Conservation (phyloP, 2,888 invertebrate genomes). For the Crocallis elinguaria region DNA sequence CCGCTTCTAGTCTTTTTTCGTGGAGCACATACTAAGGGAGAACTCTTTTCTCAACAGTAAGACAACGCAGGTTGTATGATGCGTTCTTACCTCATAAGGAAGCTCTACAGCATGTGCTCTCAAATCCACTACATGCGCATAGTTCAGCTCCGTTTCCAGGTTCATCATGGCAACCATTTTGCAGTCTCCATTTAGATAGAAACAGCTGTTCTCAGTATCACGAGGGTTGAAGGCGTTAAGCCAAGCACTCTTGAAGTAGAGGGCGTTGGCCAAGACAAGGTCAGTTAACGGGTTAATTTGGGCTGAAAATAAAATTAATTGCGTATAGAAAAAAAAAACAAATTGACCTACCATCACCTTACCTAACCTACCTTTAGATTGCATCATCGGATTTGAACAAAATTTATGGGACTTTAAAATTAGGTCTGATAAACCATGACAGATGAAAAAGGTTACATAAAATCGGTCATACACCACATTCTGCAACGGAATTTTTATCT, state of each 20-base stretch:
- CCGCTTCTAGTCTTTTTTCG: too few relatives aligned
- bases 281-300: slow-evolving; percentile 74
- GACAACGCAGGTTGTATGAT: not conserved
- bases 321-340: not conserved
- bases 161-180: slow-evolving; percentile 86
- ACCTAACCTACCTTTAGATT: too few relatives aligned
- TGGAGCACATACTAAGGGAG: too few relatives aligned
- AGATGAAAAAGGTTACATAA: too few relatives aligned
- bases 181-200: slow-evolving; percentile 76
- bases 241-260: slow-evolving; percentile 89
- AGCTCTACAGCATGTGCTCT: slow-evolving; percentile 87
- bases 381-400: too few relatives aligned
- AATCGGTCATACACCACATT: too few relatives aligned
- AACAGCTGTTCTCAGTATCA: slow-evolving; percentile 80
- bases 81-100: slow-evolving; percentile 85
- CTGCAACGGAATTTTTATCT: too few relatives aligned
- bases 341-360: too few relatives aligned
- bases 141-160: slow-evolving; percentile 81
- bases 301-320: slow-evolving; percentile 59
- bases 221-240: slow-evolving; percentile 80
- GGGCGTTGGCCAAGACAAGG: slow-evolving; percentile 85
- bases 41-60: too few relatives aligned
- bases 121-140: slow-evolving; percentile 81
- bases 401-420: too few relatives aligned
- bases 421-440: too few relatives aligned